Evolutionary conservation across 2,888 invertebrate species (phyloP).

Genomic region (Amblyjoppa fuscipennis): DNA sequence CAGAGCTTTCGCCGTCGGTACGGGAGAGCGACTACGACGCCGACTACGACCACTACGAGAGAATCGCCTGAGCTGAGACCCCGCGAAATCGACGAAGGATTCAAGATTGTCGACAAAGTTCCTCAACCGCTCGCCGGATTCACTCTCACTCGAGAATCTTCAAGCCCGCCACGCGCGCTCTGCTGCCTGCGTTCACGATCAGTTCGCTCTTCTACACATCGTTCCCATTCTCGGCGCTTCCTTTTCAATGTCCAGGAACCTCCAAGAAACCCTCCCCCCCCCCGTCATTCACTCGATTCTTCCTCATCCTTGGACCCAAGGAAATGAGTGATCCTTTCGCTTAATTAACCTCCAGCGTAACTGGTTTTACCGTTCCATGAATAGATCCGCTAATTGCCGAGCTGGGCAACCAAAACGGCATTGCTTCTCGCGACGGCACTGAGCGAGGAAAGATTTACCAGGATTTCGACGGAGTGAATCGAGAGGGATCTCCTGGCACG

Average conservation of each 20-base stretch:
- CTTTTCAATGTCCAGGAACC: constrained; percentile 3
- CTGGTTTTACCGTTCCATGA: constrained; percentile 11
- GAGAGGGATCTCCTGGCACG: constrained; percentile 1
- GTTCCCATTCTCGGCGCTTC: neutral
- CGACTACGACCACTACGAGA: constrained; percentile 1
- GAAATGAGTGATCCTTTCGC: constrained; percentile 14
- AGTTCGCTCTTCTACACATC: neutral
- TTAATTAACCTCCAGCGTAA: constrained; percentile 9
- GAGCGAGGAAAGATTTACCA: neutral
- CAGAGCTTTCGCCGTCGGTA: constrained; percentile 68
- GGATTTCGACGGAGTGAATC: constrained; percentile 7
- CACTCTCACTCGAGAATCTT: constrained; percentile 11
- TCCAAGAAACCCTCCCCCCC: neutral
- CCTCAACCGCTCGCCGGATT: constrained; percentile 50
- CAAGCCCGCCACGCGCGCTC: neutral
- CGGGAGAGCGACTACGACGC: constrained; percentile 34
- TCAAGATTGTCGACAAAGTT: constrained; percentile 48
- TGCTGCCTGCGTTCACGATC: constrained; percentile 25
- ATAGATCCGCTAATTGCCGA: constrained; percentile 32
- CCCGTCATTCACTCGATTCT: constrained; percentile 3
- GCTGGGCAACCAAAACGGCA: neutral
- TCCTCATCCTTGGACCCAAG: neutral
- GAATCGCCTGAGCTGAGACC: constrained; percentile 23
- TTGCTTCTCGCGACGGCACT: neutral
- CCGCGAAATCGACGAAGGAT: constrained; percentile 32